A percentile compares a stretch with the other conserved stretches of the same genome.
Evolutionary conservation across 2,888 invertebrate genomes (phyloP).

Genomic region (Anaspis maculata): DNA sequence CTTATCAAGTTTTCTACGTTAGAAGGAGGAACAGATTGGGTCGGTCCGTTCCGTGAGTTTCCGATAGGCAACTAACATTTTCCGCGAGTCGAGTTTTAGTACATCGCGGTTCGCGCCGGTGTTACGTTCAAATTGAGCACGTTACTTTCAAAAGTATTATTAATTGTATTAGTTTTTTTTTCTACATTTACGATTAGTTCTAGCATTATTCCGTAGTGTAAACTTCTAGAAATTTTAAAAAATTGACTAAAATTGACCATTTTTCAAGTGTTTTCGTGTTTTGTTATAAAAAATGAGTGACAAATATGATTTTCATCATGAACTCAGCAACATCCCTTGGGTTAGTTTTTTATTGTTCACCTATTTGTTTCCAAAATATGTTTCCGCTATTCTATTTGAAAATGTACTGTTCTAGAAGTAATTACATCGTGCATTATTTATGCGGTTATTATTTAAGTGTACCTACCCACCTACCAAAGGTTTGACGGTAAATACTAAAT

Average conservation of each 20-base stretch:
- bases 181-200: background rate
- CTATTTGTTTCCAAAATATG: background rate
- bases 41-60: no score
- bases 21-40: no score
- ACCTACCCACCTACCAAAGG: no score
- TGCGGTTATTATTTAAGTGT: background rate
- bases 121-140: constrained; percentile 1
- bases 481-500: no score
- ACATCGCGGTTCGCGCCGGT: constrained; percentile 15
- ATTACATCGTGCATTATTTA: background rate
- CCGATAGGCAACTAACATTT: no score
- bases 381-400: no score
- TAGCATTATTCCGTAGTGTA: background rate
- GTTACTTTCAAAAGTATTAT: constrained; percentile 4
- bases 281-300: constrained; percentile 21
- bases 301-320: constrained; percentile 36
- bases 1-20: no score
- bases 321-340: constrained; percentile 37
- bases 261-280: no score
- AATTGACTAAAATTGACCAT: no score
- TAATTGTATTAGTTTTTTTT: constrained; percentile 1
- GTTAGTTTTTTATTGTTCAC: constrained; percentile 13
- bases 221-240: background rate
- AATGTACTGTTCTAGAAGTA: background rate
- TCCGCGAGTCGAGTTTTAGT: no score